Evolutionary conservation across 1,140 invertebrate species (phyloP).

Genomic region (Caenorhabditis remanei): DNA sequence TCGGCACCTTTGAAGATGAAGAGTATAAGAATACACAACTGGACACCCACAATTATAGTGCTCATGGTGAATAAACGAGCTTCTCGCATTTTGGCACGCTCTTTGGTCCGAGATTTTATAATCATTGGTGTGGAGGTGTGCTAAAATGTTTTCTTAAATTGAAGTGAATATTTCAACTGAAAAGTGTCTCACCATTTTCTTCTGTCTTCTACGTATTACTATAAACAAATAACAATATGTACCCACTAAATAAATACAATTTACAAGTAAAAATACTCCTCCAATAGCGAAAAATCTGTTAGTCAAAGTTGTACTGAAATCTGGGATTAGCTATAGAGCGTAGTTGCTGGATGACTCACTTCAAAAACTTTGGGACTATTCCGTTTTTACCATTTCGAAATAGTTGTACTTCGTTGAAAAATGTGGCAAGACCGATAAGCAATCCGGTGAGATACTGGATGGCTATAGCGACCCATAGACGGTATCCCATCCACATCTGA

Average conservation of each 20-base stretch:
- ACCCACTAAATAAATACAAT: conserved; percentile 21
- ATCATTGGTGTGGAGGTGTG: neutral
- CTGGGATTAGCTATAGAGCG: neutral
- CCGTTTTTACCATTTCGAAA: neutral
- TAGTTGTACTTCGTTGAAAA: conserved; percentile 28
- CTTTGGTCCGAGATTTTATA: conserved; percentile 1
- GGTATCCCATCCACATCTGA: conserved; percentile 42
- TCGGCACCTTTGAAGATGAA: conserved; percentile 17
- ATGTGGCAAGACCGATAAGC: neutral
- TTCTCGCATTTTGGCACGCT: conserved; percentile 3
- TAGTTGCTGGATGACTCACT: neutral
- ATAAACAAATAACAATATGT: conserved; percentile 41
- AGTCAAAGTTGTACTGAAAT: conserved; percentile 34
- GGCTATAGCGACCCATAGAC: conserved; percentile 11
- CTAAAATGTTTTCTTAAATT: neutral
- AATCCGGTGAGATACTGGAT: conserved; percentile 40
- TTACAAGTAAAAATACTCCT: conserved; percentile 30
- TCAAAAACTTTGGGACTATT: conserved; percentile 46
- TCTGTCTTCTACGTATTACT: neutral
- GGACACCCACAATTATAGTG: conserved; percentile 49
- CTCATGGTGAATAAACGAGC: conserved; percentile 20
- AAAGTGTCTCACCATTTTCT: neutral
- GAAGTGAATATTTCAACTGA: neutral
- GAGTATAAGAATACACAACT: conserved; percentile 22
- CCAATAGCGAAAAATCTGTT: conserved; percentile 51